phyloP scores from a whole-genome alignment of 2,888 invertebrate genomes.

The Agapostemon virescens region DNA sequence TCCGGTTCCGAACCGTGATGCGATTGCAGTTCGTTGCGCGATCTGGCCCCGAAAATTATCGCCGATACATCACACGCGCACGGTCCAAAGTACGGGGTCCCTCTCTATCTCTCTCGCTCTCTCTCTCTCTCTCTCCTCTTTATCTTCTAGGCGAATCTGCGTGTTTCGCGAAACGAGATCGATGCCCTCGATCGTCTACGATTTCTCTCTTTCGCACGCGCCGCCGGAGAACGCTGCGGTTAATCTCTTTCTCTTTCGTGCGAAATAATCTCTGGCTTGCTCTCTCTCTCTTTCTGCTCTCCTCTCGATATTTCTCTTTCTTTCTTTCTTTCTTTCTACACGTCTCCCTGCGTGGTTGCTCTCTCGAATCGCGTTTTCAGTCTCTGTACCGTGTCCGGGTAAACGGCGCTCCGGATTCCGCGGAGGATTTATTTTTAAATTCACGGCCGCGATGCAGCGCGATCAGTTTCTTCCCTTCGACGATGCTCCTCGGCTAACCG shows the following conservation, averaged over 20 bases:
- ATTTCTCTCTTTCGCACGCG: not conserved
- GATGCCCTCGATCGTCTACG: constrained; percentile 6
- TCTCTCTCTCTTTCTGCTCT: not conserved
- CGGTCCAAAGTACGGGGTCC: not conserved
- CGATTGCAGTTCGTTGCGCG: not conserved
- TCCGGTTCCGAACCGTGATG: not conserved
- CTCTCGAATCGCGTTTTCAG: not conserved
- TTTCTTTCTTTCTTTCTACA: not conserved
- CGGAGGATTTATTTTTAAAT: constrained; percentile 40
- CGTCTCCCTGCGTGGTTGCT: too few species aligned
- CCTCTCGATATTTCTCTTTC: too few species aligned
- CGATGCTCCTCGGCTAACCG: constrained; percentile 17
- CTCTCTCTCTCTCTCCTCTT: too few species aligned
- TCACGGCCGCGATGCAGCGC: constrained; percentile 43
- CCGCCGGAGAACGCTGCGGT: not conserved
- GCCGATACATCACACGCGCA: constrained; percentile 28
- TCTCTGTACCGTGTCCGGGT: not conserved
- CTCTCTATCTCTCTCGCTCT: too few species aligned
- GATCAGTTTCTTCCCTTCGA: constrained; percentile 5
- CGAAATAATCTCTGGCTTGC: too few species aligned
- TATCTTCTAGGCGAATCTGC: not conserved
- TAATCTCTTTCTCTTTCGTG: not conserved
- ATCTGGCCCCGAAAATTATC: constrained; percentile 28
- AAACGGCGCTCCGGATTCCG: not conserved
- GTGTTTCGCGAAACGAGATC: not conserved